phyloP scores from a whole-genome alignment of 2,888 invertebrate species.

The Drosophila tripunctata region DNA sequence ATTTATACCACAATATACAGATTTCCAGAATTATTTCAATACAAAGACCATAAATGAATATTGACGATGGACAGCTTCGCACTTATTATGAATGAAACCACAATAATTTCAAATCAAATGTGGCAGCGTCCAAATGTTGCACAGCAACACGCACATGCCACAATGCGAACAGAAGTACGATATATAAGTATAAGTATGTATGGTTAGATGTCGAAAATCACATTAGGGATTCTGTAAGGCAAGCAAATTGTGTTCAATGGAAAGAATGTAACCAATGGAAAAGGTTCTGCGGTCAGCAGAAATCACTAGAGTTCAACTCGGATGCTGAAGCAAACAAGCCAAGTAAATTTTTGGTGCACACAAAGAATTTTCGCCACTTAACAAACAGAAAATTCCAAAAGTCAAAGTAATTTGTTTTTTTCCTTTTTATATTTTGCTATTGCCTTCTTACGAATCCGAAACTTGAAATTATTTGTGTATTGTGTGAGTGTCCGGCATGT shows the following conservation, averaged over 20 bases:
- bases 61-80: constrained; percentile 5
- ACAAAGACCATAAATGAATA: constrained; percentile 20
- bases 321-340: constrained; percentile 25
- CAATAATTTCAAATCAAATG: constrained; percentile 53
- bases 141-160: constrained; percentile 5
- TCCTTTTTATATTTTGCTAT: constrained; percentile 12
- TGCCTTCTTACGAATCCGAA: background rate
- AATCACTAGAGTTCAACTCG: constrained; percentile 23
- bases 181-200: too few relatives aligned
- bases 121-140: constrained; percentile 10
- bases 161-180: constrained; percentile 20
- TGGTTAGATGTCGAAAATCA: constrained; percentile 33
- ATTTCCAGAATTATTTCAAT: background rate
- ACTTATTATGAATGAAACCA: constrained; percentile 30
- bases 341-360: constrained; percentile 49
- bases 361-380: constrained; percentile 57
- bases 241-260: constrained; percentile 50
- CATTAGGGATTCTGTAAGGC: constrained; percentile 52
- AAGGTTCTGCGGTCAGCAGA: constrained; percentile 60
- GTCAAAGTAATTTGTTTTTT: constrained; percentile 57
- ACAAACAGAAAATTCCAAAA: constrained; percentile 60
- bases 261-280: constrained; percentile 51
- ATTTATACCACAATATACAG: background rate
- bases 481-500: constrained; percentile 28
- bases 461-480: constrained; percentile 53